These are phyloP conservation scores for Bombus haemorrhoidalis DNA, from an alignment of 1,140 invertebrate species.

Conservation along the genomic window DNA sequence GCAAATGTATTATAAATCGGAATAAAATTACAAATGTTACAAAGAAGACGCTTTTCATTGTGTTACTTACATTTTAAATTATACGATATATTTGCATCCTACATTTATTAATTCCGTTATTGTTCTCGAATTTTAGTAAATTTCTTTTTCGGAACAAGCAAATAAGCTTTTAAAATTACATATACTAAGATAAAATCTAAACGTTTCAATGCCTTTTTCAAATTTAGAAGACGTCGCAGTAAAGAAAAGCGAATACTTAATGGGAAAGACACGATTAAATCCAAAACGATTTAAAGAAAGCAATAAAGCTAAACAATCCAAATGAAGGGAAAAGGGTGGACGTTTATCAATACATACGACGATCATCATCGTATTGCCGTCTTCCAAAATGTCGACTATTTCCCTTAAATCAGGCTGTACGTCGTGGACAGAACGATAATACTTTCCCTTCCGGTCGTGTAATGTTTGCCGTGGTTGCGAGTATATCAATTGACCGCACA, in stretches of 20 bases:
- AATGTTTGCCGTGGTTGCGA: conserved; percentile 13
- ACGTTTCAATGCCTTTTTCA: too few species aligned
- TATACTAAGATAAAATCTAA: too few species aligned
- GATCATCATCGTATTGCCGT: not conserved
- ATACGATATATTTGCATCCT: not conserved
- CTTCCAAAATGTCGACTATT: not conserved
- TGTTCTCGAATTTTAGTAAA: not conserved
- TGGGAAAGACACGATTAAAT: not conserved
- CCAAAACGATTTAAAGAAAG: not conserved
- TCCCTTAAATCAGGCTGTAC: not conserved
- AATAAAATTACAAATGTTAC: not conserved
- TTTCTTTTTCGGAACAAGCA: not conserved
- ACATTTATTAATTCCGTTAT: not conserved
- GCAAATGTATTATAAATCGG: not conserved
- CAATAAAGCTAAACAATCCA: not conserved
- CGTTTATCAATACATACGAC: not conserved
- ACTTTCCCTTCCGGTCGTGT: not conserved
- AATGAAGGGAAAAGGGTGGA: not conserved
- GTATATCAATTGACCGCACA: conserved; percentile 57
- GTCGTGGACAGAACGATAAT: not conserved
- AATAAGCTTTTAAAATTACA: too few species aligned
- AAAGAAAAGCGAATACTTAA: not conserved
- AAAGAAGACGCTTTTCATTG: too few species aligned
- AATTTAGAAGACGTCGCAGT: too few species aligned
- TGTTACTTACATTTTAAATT: not conserved